These are phyloP conservation scores for Ips typographus DNA, from an alignment of 1,140 invertebrate genomes.

Conservation along the genomic window DNA sequence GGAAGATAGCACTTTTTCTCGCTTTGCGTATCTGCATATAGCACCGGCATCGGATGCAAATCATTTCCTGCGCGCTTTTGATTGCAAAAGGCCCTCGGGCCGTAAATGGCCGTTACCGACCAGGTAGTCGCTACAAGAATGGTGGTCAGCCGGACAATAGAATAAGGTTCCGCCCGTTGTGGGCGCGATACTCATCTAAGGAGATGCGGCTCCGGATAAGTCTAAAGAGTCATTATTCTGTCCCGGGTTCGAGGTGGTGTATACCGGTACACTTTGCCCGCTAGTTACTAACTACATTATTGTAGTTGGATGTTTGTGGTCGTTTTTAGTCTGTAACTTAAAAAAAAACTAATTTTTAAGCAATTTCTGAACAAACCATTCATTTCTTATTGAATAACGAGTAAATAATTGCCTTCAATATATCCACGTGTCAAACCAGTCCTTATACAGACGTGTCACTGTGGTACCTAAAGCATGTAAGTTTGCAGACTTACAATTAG, in stretches of 20 bases:
- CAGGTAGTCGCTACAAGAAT: slow-evolving; percentile 33
- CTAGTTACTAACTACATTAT: slow-evolving; percentile 13
- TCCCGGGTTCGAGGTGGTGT: slow-evolving; percentile 15
- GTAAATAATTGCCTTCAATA: no score
- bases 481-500: no score
- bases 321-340: no score
- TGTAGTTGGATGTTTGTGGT: no score
- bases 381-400: no score
- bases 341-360: no score
- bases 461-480: no score
- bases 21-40: neutral
- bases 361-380: no score
- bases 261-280: slow-evolving; percentile 29
- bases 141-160: slow-evolving; percentile 36
- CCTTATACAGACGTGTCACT: no score
- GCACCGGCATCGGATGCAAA: neutral
- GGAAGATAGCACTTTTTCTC: neutral
- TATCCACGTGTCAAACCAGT: no score
- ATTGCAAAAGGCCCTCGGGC: slow-evolving; percentile 12
- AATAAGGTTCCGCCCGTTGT: slow-evolving; percentile 33
- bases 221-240: slow-evolving; percentile 34
- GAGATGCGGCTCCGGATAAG: slow-evolving; percentile 31
- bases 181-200: slow-evolving; percentile 33
- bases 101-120: slow-evolving; percentile 29
- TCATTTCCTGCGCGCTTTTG: slow-evolving; percentile 1